These are phyloP conservation scores for Coregonus clupeaformis DNA, from an alignment of 2,113 vertebrate genomes.

Conservation along the genomic window DNA sequence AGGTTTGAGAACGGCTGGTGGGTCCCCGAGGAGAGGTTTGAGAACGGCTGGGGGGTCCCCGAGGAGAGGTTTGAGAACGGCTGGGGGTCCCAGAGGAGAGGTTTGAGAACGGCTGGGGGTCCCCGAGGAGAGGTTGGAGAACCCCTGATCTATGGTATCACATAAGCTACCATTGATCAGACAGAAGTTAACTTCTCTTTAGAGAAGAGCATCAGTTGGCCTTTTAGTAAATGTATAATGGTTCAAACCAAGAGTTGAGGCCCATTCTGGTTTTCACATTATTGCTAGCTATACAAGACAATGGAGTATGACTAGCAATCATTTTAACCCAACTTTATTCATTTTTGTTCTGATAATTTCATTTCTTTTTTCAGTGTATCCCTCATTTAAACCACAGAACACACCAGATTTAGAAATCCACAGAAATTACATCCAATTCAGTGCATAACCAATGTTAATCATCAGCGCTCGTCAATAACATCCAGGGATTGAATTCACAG, in stretches of 20 bases:
- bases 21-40: too few species aligned
- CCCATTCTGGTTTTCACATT: not conserved
- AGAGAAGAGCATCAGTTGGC: not conserved
- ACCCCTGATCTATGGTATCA: too few species aligned
- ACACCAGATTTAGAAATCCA: slow-evolving; percentile 24
- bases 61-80: too few species aligned
- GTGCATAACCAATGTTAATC: slow-evolving; percentile 20
- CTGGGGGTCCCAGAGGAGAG: too few species aligned
- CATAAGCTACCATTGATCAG: too few species aligned
- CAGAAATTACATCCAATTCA: slow-evolving; percentile 28
- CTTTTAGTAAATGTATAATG: not conserved
- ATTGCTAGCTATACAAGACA: not conserved
- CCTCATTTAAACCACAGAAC: slow-evolving; percentile 47
- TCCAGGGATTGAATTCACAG: slow-evolving; percentile 23
- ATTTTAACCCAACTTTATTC: slow-evolving; percentile 42
- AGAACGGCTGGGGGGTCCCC: too few species aligned
- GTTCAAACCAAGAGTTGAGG: not conserved
- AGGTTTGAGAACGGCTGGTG: too few species aligned
- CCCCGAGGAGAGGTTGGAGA: too few species aligned
- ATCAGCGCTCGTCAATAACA: slow-evolving; percentile 19
- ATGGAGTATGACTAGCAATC: not conserved
- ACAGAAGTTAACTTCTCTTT: not conserved
- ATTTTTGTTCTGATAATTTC: slow-evolving; percentile 22
- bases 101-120: too few species aligned
- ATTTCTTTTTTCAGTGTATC: slow-evolving; percentile 37